These are phyloP conservation scores for Pollenia amentaria DNA, from an alignment of 2,888 invertebrate genomes.

Conservation along the genomic window DNA sequence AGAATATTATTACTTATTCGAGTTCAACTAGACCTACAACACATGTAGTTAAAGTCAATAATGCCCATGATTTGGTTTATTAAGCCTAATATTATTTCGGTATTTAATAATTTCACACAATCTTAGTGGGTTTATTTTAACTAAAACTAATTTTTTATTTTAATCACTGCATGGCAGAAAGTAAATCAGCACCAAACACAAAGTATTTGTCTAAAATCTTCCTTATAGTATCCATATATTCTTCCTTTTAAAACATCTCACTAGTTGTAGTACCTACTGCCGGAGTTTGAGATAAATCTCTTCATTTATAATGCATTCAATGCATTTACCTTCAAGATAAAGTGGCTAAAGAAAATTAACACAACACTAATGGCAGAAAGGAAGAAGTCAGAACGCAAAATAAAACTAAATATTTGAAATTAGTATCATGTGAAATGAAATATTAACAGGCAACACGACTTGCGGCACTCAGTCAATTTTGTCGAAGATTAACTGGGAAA, in stretches of 20 bases:
- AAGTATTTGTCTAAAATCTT: slow-evolving; percentile 39
- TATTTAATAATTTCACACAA: no score
- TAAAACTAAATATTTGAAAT: slow-evolving; percentile 6
- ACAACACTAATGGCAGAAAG: slow-evolving; percentile 5
- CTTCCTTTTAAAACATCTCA: neutral
- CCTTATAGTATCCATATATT: neutral
- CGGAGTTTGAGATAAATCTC: slow-evolving; percentile 30
- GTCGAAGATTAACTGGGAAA: neutral
- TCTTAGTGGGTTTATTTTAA: neutral
- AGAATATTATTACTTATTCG: no score
- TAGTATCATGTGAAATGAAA: slow-evolving; percentile 5
- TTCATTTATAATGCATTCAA: slow-evolving; percentile 59
- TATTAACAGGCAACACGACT: slow-evolving; percentile 8
- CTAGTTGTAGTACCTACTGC: neutral
- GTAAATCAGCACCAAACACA: neutral
- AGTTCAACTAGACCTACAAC: no score
- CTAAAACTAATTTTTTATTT: neutral
- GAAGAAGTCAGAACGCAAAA: neutral
- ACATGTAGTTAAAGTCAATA: no score
- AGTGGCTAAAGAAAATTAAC: neutral
- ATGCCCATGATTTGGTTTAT: no score
- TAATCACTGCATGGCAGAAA: neutral
- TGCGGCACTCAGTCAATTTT: slow-evolving; percentile 2
- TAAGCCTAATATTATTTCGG: no score
- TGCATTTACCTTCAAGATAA: slow-evolving; percentile 37